These are phyloP conservation scores for Psittacus erithacus DNA, from an alignment of 2,113 vertebrate species.

Conservation along the genomic window DNA sequence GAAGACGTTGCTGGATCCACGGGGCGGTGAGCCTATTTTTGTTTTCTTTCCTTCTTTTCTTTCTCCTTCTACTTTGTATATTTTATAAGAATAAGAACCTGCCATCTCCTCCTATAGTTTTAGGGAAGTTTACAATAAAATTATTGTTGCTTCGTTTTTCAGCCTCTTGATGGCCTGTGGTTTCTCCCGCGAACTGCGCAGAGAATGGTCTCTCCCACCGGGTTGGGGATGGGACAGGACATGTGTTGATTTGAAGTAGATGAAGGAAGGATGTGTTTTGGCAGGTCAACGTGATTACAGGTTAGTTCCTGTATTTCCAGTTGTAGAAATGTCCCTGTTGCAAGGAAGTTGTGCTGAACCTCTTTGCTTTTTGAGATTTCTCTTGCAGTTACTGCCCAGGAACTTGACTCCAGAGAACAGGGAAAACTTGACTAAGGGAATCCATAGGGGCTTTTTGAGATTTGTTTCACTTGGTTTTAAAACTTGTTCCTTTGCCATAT, in stretches of 20 bases:
- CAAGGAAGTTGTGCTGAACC: neutral
- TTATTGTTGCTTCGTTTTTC: neutral
- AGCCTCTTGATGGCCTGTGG: neutral
- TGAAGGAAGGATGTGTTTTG: neutral
- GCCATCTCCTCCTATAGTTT: neutral
- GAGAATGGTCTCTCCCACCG: neutral
- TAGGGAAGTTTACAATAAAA: neutral
- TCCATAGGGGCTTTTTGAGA: fast-evolving
- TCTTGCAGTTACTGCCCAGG: neutral
- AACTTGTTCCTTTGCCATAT: neutral
- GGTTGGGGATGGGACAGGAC: neutral
- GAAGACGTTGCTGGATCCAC: neutral
- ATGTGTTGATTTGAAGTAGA: neutral
- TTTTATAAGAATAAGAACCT: neutral
- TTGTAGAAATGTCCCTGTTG: neutral
- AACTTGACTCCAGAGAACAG: neutral
- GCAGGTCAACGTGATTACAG: fast-evolving
- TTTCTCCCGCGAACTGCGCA: neutral
- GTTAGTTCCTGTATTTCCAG: neutral
- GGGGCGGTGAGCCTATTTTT: neutral
- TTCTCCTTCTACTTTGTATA: neutral
- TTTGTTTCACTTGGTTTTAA: neutral
- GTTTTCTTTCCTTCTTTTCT: neutral
- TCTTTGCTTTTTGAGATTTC: neutral
- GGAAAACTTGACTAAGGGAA: neutral